Evolutionary conservation across 2,113 vertebrate species (phyloP).

Genomic region (Coracopsis vasa): DNA sequence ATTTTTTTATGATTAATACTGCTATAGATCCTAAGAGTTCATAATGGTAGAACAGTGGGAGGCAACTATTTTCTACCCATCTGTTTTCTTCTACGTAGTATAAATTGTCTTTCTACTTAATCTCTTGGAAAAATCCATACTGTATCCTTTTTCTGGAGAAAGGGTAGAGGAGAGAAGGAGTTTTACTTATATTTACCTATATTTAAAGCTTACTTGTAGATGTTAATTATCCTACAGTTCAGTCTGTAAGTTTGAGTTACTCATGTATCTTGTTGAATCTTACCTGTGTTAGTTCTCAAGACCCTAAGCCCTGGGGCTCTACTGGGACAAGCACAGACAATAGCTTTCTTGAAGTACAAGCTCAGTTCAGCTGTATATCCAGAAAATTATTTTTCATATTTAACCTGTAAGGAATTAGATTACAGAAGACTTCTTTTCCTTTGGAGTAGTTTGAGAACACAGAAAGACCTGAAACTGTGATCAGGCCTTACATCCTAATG

Average conservation of each 20-base stretch:
- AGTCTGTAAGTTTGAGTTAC: background rate
- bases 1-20: background rate
- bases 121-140: background rate
- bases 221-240: background rate
- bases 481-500: background rate
- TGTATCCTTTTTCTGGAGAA: background rate
- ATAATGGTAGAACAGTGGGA: background rate
- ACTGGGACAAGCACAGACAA: background rate
- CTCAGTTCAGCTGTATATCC: background rate
- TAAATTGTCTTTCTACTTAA: background rate
- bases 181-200: background rate
- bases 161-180: background rate
- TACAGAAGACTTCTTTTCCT: background rate
- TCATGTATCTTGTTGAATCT: background rate
- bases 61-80: background rate
- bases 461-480: background rate
- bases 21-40: background rate
- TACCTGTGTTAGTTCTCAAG: background rate
- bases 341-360: background rate
- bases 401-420: background rate
- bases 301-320: background rate
- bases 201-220: background rate
- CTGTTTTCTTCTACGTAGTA: background rate
- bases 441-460: background rate
- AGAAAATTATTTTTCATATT: background rate